These are phyloP conservation scores for Oxygymnocypris stewartii DNA, from an alignment of 2,113 vertebrate species.

Conservation along the genomic window DNA sequence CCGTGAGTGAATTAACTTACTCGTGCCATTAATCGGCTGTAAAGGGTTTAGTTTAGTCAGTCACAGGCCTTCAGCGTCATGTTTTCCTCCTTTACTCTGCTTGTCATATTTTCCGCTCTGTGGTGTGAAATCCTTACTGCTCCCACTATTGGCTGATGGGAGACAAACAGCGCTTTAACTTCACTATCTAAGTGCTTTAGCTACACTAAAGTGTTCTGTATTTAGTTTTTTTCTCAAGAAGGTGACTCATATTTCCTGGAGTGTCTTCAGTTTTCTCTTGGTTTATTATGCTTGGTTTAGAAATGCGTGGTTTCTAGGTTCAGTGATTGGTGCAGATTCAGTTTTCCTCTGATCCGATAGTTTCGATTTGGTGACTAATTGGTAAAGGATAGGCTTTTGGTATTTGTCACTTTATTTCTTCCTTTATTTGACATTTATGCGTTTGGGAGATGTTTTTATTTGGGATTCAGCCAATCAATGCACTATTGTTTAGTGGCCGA, in stretches of 20 bases:
- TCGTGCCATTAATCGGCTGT: neutral
- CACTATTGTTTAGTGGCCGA: no score
- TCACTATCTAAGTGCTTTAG: neutral
- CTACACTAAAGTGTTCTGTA: neutral
- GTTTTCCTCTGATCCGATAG: no score
- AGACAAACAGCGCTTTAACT: neutral
- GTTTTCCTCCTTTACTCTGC: neutral
- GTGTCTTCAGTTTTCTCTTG: neutral
- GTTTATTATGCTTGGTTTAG: neutral
- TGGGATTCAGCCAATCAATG: no score
- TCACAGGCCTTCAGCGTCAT: neutral
- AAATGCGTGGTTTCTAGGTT: neutral
- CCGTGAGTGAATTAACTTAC: neutral
- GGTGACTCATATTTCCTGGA: neutral
- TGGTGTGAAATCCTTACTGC: neutral
- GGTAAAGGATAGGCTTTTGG: no score
- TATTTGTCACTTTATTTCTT: no score
- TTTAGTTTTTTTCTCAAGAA: neutral
- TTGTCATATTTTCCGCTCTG: constrained; percentile 8
- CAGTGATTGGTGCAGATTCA: neutral
- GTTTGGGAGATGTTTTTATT: no score
- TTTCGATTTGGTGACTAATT: no score
- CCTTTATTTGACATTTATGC: no score
- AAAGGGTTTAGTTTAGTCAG: neutral
- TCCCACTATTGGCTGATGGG: neutral